Evolutionary conservation across 2,888 invertebrate genomes (phyloP).

Genomic region (Campoplex capitator): DNA sequence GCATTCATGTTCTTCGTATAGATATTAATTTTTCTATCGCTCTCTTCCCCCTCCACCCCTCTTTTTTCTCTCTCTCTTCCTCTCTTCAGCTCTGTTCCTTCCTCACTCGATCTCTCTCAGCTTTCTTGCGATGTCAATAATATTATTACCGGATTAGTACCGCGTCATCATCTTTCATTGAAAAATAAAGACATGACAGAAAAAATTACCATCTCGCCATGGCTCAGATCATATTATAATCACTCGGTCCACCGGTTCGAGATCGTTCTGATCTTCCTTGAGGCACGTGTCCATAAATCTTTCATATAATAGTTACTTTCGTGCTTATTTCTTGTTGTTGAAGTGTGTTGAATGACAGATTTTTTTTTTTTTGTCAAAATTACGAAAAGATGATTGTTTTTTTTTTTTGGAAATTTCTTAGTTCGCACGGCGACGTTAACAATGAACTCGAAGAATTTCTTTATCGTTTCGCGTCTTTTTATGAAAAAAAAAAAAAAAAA

Average conservation of each 20-base stretch:
- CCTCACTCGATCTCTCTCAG: background rate
- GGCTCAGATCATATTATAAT: background rate
- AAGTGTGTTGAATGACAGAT: too few relatives aligned
- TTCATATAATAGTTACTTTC: background rate
- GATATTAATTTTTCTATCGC: constrained; percentile 19
- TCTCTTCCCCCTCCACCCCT: background rate
- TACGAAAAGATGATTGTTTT: background rate
- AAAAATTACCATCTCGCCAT: background rate
- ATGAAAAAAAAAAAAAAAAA: background rate
- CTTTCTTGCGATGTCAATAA: background rate
- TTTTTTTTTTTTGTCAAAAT: too few relatives aligned
- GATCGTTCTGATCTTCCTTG: background rate
- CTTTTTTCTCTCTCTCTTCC: background rate
- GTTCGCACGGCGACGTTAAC: background rate
- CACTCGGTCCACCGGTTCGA: background rate
- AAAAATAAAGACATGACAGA: background rate
- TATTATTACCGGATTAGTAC: background rate
- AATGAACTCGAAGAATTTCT: too few relatives aligned
- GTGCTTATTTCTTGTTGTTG: too few relatives aligned
- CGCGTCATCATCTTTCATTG: background rate
- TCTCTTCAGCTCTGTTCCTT: constrained; percentile 12
- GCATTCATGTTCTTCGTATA: constrained; percentile 41
- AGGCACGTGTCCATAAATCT: background rate
- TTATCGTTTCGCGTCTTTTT: background rate
- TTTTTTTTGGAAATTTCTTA: background rate